Evolutionary conservation across 1,140 invertebrate species (phyloP), one percentile per base, ranked within the genome.

Genomic region (Protaetia brevitarsis): DNA sequence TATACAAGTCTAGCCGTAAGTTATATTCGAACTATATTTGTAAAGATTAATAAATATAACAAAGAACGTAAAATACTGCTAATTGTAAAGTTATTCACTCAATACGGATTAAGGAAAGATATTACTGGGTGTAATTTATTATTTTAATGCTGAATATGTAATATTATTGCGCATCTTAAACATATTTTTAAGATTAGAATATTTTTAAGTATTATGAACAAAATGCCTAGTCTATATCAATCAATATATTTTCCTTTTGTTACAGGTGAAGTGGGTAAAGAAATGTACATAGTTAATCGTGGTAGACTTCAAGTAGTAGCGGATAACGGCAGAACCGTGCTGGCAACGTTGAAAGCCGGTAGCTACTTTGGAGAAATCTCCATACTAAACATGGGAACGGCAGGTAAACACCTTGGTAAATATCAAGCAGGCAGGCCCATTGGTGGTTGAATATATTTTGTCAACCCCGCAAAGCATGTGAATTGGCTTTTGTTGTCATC

Each of bases 311-410:
- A 98, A 81, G 96, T 99, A 69, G 96, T 99, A 29, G 94, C 94
- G 13, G 95, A 97, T 83, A 96, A 98, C 82, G 96, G 96, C 56
- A 94, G 95, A 80, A 96, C 95, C 23, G 96, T 98, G 37, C 85
- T 99, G 77, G 96, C 96, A 69, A 98, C 95, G 66, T 85, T 99
- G 69, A 94, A 95, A 81, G 94, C 95, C 69, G 96, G 96, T 79
- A 97, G 94, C 79, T 99, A 99, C 88, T 99, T 99, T 84, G 97
- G 97, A 72, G 97, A 99, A 87, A 98, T 99, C 84, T 96, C 94
- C 84, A 98, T 99, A 83, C 88, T 99, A 79, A 99, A 99, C 86
- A 99, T 99, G 95, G 96, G 96, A 81, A 97, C 95, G 77, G 95
- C 95, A 88, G 96, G 93, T 95, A 92, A 93, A 91, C 88, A 90